Base-by-base conservation (phyloP, 2,113 vertebrate species). In the Paradoxurus hermaphroditus region DNA sequence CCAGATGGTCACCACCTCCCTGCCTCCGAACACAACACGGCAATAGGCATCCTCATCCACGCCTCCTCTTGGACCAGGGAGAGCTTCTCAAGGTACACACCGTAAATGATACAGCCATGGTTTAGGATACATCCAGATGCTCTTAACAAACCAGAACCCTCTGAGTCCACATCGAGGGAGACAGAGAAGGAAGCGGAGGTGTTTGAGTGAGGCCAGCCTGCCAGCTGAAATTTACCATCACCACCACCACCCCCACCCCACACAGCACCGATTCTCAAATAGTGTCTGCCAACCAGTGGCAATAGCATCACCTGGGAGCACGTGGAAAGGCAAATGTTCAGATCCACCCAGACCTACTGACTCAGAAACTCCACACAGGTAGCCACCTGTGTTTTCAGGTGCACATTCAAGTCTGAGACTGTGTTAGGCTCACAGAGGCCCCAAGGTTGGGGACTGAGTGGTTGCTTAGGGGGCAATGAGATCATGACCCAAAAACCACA, bases 401-500 rank as follows among this genome's bases (percentile, higher is more conserved):
- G 1, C 19, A 41, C 36, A 31, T 23, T 77, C 41, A 75, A 78
- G 31, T 34, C 46, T 7, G 36, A 86, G 83, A 51, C 36, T 67
- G 1, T 25, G 21, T 41, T 25, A 84, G 18, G 34, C 12, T 18
- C 36, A 23, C 0, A 84, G 63, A 88, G 25, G 19, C 18, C 83
- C 36, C 0, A 0, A 7, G 27, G 10, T 34, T n/a, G n/a, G n/a
- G 15, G 6, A 39, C 29, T 1, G 7, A 70, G 34, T 1, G 14
- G 14, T 13, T 8, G 16, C 11, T 68, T 34, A 1, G 1, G 7
- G 34, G 49, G 5, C 56, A n/a, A 31, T 7, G 29, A 14, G 5
- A 34, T 14, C 1, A 6, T 21, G 12, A 14, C 73, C 19, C 56
- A 39, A 70, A 89, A 85, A 85, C 4, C 36, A 27, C 3, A 36